These are phyloP conservation scores for Luffia ferchaultella DNA, from an alignment of 2,888 invertebrate species.

Conservation along the genomic window DNA sequence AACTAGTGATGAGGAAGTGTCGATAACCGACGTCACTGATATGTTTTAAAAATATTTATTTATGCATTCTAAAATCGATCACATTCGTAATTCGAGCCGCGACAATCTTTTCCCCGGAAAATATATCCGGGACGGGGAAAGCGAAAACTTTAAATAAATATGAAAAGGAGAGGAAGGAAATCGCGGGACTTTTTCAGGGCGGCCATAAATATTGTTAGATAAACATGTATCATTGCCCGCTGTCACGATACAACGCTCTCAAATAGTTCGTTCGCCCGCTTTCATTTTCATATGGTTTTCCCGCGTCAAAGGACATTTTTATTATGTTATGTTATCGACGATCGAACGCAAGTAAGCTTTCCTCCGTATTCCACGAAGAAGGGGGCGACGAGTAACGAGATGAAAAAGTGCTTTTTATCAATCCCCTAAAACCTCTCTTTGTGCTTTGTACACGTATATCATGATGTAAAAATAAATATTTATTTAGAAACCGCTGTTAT, in stretches of 20 bases:
- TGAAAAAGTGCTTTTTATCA: not conserved
- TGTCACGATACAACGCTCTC: constrained; percentile 34
- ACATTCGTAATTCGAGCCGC: constrained; percentile 3
- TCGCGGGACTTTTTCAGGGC: constrained; percentile 37
- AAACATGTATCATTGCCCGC: constrained; percentile 59
- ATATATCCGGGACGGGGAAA: constrained; percentile 21
- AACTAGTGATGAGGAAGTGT: too few species aligned
- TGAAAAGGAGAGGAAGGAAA: constrained; percentile 42
- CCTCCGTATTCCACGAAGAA: not conserved
- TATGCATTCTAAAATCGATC: too few species aligned
- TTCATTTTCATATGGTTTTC: not conserved
- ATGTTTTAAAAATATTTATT: too few species aligned
- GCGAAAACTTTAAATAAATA: constrained; percentile 44
- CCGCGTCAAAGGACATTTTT: not conserved
- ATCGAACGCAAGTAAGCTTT: not conserved
- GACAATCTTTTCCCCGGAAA: constrained; percentile 36
- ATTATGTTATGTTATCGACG: not conserved
- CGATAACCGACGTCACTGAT: too few species aligned
- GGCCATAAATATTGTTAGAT: constrained; percentile 58
- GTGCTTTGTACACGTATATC: not conserved
- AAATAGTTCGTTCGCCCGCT: constrained; percentile 6
- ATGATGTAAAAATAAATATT: too few species aligned
- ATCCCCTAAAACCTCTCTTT: not conserved
- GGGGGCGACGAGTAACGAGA: not conserved
- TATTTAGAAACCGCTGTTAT: too few species aligned